Base-by-base conservation (phyloP, 2,888 invertebrate genomes). In the Dermolepida albohirtum region DNA sequence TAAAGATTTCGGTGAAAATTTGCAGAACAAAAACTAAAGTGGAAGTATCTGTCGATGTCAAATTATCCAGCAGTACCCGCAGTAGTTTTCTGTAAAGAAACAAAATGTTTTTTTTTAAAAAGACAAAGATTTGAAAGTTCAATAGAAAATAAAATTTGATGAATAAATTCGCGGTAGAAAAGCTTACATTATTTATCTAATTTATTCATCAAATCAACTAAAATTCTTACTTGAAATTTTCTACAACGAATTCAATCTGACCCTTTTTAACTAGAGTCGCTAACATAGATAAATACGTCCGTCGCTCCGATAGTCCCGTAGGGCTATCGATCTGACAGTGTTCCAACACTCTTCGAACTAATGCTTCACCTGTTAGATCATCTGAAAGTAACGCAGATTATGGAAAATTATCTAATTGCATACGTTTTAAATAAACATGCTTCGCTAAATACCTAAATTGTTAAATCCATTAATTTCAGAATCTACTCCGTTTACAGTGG, bases 1-100 rank as follows among this genome's bases (percentile, higher is more conserved):
- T 89, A 76, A 97, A 89, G 79, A 98, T 90, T 85, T 96, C 96
- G 70, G 93, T 89, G 49, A 97, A 86, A 16, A 93, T 93, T 77
- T 91, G 89, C 62, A 96, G 87, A 0, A 94, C 93, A 69, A 92
- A 88, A 0, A 91, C 89, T 52, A 94, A 89, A 5, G 92, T 90
- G 39, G 89, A 88, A 76, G 89, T 87, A 76, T 87, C 84, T 0
- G 87, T 88, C 65, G 80, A 83, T n/a, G 82, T 80, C 41, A 96
- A 82, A 74, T 92, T 90, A 62, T 92, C 93, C 43, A 96, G 84
- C 65, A 96, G 86, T 73, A 94, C 90, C 68, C 94, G 88, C 71
- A 96, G 87, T 73, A 91, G 87, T 76, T 88, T 89, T 76, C 89
- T 89, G 76, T 40, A 82, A 68, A 22, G 49, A 50, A 67, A 57